Evolutionary conservation across 2,797 vertebrate species (phyloP), one percentile per base, ranked within the genome.

Genomic region (Tokudaia muenninki): DNA sequence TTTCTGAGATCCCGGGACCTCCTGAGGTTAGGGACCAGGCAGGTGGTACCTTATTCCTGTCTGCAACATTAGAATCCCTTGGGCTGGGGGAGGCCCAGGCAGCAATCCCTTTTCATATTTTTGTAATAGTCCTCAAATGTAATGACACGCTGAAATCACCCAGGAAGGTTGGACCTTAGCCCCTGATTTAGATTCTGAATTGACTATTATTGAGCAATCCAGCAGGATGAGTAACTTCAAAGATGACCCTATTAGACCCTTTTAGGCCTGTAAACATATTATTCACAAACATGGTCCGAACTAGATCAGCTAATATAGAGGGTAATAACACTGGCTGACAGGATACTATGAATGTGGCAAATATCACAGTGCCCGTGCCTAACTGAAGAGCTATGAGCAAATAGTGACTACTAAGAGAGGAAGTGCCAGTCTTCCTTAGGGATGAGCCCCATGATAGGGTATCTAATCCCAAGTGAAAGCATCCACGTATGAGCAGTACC

Each of bases 131-230:
- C 13, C 57, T 72, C 67, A 59, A 63, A 31, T 63, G 5, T 31
- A 31, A 47, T 4, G 34, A 55, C 24, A 3, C 0, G 0, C 7
- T 22, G 41, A 70, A 55, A n/a, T 78, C 52, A 14, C 67, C 26
- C 2, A 9, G 63, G 31, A n/a, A 17, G 37, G 9, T 3, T 2
- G 31, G 31, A 11, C 16, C 5, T 29, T 44, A 52, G 26, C 13
- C 22, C 13, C 21, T 19, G 9, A 3, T 31, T 50, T 52, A 1
- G 67, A 50, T 65, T 72, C 52, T 57, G 89, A 41, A 31, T n/a
- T 10, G 19, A 37, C 2, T 12, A 59, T 22, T 21, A 3, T 0
- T 21, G 44, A 37, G 55, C 0, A 52, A 29, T 24, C 47, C 0
- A 0, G 29, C 3, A 61, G 21, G 9, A 0, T 70, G 16, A 19